Conservation (phyloP, 2,888 invertebrate genomes). For the Drosophila mimetica region DNA sequence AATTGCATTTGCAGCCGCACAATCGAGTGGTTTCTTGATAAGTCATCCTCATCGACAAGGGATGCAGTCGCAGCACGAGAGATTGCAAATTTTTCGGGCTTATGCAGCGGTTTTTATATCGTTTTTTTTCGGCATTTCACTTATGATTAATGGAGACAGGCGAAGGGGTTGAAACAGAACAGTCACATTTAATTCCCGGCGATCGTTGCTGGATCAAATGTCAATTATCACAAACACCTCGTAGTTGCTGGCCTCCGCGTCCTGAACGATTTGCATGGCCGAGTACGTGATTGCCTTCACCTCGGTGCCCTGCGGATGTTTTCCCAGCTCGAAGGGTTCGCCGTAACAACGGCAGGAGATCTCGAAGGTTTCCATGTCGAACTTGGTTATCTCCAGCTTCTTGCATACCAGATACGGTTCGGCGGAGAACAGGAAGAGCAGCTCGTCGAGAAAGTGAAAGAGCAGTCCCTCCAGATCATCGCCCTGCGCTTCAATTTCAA, state of each 20-base stretch:
- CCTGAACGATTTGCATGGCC: slow-evolving; percentile 96
- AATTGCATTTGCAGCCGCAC: slow-evolving; percentile 65
- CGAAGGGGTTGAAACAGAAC: slow-evolving; percentile 58
- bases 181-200: slow-evolving; percentile 51
- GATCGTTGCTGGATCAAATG: slow-evolving; percentile 86
- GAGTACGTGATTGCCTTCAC: slow-evolving; percentile 99
- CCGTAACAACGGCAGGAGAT: slow-evolving; percentile 94
- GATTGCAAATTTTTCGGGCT: slow-evolving; percentile 64
- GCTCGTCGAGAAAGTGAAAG: slow-evolving; percentile 97
- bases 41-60: slow-evolving; percentile 60
- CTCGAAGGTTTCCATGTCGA: slow-evolving; percentile 92
- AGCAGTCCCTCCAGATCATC: slow-evolving; percentile 95
- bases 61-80: slow-evolving; percentile 53
- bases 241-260: slow-evolving; percentile 88
- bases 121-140: slow-evolving; percentile 52
- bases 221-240: slow-evolving; percentile 99
- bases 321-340: slow-evolving; percentile 96
- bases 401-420: slow-evolving; percentile 95
- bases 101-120: slow-evolving; percentile 36
- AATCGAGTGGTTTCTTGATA: slow-evolving; percentile 65
- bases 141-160: slow-evolving; percentile 70
- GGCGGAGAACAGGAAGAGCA: slow-evolving; percentile 95
- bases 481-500: slow-evolving; percentile 94
- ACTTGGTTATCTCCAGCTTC: slow-evolving; percentile 94
- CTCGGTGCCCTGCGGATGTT: slow-evolving; percentile 98